These are phyloP conservation scores for Gymnopithys bicolor DNA, from an alignment of 2,797 vertebrate species.

Conservation along the genomic window DNA sequence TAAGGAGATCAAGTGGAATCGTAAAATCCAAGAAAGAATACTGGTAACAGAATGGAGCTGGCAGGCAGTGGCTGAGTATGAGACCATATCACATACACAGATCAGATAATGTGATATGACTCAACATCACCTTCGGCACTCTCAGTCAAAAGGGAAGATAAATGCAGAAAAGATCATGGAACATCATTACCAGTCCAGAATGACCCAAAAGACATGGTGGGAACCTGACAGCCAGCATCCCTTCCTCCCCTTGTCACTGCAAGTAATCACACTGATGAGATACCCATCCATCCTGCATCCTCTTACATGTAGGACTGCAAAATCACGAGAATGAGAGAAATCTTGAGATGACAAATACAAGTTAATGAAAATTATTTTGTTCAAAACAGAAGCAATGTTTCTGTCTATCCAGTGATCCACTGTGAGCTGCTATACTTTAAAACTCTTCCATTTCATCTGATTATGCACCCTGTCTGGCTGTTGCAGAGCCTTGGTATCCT, in stretches of 20 bases:
- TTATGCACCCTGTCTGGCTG: background rate
- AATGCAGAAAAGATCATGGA: background rate
- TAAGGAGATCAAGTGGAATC: background rate
- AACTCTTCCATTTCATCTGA: background rate
- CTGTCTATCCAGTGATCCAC: background rate
- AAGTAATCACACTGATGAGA: background rate
- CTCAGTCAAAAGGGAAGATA: background rate
- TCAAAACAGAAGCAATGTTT: background rate
- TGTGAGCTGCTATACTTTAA: background rate
- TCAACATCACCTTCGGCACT: background rate
- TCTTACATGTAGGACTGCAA: background rate
- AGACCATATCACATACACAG: rapidly evolving
- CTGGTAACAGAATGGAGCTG: background rate
- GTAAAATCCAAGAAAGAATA: background rate
- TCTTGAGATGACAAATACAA: background rate
- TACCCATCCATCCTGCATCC: background rate
- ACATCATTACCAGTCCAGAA: background rate
- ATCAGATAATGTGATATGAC: background rate
- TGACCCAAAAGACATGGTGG: background rate
- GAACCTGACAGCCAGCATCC: background rate
- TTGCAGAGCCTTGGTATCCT: background rate
- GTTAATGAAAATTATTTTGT: background rate
- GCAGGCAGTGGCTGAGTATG: background rate
- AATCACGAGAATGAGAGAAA: background rate
- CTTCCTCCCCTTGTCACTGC: background rate